phyloP scores from a whole-genome alignment of 2,888 invertebrate genomes.

The Tanytarsus gracilentus region DNA sequence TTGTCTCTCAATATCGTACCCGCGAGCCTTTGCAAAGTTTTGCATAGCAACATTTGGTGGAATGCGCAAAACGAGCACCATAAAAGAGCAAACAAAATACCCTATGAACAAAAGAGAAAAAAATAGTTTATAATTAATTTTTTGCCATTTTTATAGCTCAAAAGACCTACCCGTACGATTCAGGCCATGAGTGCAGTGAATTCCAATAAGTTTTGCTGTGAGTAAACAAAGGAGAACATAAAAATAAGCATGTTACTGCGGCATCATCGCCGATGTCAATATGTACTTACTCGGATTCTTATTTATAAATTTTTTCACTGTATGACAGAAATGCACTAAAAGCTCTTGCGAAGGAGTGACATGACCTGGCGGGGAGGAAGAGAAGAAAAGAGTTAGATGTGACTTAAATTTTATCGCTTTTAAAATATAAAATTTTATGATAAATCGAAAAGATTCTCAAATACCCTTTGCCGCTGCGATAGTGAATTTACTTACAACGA shows the following conservation, averaged over 20 bases:
- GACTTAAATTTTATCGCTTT: too few relatives aligned
- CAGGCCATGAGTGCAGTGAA: slow-evolving; percentile 75
- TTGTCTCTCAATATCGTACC: slow-evolving; percentile 11
- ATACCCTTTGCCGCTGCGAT: too few relatives aligned
- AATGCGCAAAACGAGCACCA: neutral
- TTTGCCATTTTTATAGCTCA: slow-evolving; percentile 42
- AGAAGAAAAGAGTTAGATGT: too few relatives aligned
- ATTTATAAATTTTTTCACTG: slow-evolving; percentile 7
- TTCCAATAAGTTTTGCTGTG: slow-evolving; percentile 61
- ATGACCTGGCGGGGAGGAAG: slow-evolving; percentile 1
- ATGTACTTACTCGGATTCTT: slow-evolving; percentile 16
- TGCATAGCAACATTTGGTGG: slow-evolving; percentile 2
- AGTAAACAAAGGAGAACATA: slow-evolving; percentile 36
- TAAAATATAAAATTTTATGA: neutral
- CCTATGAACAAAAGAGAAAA: neutral
- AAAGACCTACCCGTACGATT: slow-evolving; percentile 73
- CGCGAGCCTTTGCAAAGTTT: slow-evolving; percentile 3
- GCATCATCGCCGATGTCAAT: neutral
- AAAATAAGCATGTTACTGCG: slow-evolving; percentile 18
- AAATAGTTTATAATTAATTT: neutral
- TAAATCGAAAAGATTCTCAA: neutral
- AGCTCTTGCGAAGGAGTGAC: slow-evolving; percentile 5
- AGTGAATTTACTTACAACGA: too few relatives aligned
- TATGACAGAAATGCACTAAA: slow-evolving; percentile 13
- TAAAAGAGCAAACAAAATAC: slow-evolving; percentile 20